Evolutionary conservation across 2,113 vertebrate species (phyloP).

Genomic region (Rhynchomys soricoides): DNA sequence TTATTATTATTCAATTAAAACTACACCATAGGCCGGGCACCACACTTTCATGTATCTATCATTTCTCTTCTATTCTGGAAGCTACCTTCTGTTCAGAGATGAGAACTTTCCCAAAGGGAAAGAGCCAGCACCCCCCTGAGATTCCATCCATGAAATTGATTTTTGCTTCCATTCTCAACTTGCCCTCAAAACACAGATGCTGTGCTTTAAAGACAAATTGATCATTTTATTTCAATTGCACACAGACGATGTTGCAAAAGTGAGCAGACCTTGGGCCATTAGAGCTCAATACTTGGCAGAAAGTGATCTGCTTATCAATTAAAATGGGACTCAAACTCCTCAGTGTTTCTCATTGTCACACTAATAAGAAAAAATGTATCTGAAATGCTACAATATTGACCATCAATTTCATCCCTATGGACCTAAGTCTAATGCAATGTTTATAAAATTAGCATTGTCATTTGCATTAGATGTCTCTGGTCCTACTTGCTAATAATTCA

Average conservation of each 20-base stretch:
- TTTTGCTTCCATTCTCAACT: slow-evolving; percentile 65
- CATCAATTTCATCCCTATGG: slow-evolving; percentile 48
- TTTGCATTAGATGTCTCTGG: slow-evolving; percentile 10
- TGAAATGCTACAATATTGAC: slow-evolving; percentile 52
- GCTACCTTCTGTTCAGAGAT: slow-evolving; percentile 34
- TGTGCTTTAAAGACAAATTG: slow-evolving; percentile 75
- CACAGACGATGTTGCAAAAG: slow-evolving; percentile 68
- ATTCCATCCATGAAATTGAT: slow-evolving; percentile 62
- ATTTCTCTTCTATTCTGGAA: slow-evolving; percentile 1
- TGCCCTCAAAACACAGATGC: slow-evolving; percentile 70
- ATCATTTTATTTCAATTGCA: slow-evolving; percentile 76
- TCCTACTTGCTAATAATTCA: slow-evolving; percentile 56
- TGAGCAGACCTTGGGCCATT: slow-evolving; percentile 44
- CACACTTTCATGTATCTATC: neutral
- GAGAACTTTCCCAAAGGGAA: slow-evolving; percentile 19
- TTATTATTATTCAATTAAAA: slow-evolving; percentile 16
- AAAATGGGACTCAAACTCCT: slow-evolving; percentile 57
- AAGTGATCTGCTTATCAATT: slow-evolving; percentile 69
- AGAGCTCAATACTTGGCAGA: slow-evolving; percentile 62
- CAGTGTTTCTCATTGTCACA: slow-evolving; percentile 31
- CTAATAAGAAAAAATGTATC: slow-evolving; percentile 60
- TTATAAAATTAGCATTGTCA: slow-evolving; percentile 44
- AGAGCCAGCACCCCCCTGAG: slow-evolving; percentile 42
- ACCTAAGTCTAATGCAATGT: slow-evolving; percentile 12
- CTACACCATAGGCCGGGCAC: neutral